Conservation (phyloP, 2,113 vertebrate genomes). For the sheep (Ovis aries) region DNA sequence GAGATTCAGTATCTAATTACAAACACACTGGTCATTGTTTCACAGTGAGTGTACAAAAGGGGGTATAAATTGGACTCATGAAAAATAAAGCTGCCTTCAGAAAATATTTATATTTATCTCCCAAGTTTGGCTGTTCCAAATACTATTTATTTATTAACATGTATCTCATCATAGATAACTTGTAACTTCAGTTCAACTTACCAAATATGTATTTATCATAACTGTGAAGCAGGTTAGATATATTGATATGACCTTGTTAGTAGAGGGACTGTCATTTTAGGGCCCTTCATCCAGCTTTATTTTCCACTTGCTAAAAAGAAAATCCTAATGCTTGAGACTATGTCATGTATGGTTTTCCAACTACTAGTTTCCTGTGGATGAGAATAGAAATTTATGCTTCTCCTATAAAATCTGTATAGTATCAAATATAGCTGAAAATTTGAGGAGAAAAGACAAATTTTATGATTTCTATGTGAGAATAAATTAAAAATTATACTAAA, state of each 20-base stretch:
- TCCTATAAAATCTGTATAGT: background rate
- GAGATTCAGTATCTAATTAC: background rate
- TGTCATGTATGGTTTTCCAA: no score
- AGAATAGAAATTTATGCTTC: background rate
- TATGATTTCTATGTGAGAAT: background rate
- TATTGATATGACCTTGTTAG: background rate
- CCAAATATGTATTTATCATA: background rate
- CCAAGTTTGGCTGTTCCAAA: background rate
- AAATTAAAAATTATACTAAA: background rate
- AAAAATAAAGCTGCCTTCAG: fast-evolving
- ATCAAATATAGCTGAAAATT: background rate
- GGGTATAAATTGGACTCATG: background rate
- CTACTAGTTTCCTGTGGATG: background rate
- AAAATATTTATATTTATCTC: background rate
- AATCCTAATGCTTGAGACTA: background rate
- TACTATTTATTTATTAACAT: background rate
- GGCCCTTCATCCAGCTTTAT: background rate
- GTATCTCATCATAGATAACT: background rate
- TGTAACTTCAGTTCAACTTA: background rate
- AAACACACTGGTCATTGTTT: background rate
- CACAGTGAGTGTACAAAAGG: background rate
- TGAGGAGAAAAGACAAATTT: background rate
- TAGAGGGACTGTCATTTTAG: background rate
- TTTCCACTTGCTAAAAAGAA: background rate
- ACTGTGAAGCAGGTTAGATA: background rate